Evolutionary conservation across 2,113 vertebrate genomes (phyloP), one percentile per base, ranked within the genome.

Genomic region (Heterochromis multidens): DNA sequence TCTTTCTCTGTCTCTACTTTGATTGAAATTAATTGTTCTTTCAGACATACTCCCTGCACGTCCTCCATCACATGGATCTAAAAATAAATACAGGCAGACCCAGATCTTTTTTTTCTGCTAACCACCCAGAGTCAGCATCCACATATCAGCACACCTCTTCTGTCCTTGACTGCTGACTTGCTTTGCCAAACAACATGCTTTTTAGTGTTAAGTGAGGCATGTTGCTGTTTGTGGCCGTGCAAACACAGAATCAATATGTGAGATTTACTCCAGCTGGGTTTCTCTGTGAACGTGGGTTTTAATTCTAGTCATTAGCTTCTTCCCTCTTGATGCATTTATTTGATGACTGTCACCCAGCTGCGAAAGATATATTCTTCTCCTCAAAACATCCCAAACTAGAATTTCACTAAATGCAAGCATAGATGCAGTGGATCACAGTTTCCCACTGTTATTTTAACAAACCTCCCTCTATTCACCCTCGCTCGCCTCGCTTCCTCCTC

Each of bases 381-480:
- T 12, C 9, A 5, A 61, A 8, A 46, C 43, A 11, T 52, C 29
- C n/a, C 29, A 5, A 6, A 31, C 19, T 52, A 58, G 17, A 57
- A 72, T 13, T 43, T 74, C 14, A 52, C 25, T 58, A 12, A 61
- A 58, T 6, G 25, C 31, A 31, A 77, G 65, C 65, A n/a, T 7
- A 17, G 72, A 77, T 63, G 56, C 27, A 17, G 43, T 0, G 25
- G 21, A 63, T 19, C 57, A 23, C 76, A 56, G 37, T 83, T 80
- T 80, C 33, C 87, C n/a, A 72, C 58, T 85, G 81, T 84, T 89
- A 88, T 88, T 90, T 90, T 85, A 84, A 91, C 89, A 88, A 88
- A 82, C 79, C 83, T 84, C 78, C 85, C 59, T 83, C 82, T 81
- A 57, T 78, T 86, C 89, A 72, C 77, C 88, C 79, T 90, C 56